Evolutionary conservation across 1,140 invertebrate species (phyloP).

Genomic region (Drosophila tristis): DNA sequence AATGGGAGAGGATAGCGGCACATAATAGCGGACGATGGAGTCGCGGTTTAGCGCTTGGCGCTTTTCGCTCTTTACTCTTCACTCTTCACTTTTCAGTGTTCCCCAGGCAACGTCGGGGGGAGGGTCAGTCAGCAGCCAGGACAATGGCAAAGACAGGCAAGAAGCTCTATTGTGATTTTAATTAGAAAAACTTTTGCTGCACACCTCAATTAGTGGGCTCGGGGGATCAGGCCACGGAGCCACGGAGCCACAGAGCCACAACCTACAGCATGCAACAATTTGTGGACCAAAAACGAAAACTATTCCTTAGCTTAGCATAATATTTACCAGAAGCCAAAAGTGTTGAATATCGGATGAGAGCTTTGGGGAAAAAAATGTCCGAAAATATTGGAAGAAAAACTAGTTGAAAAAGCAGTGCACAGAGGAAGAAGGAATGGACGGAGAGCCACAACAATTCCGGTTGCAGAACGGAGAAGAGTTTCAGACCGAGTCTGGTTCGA

Average conservation of each 20-base stretch:
- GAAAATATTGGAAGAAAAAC: conserved; percentile 52
- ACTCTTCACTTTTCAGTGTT: too few species aligned
- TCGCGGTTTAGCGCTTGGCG: conserved; percentile 35
- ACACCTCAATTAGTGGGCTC: conserved; percentile 42
- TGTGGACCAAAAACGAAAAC: conserved; percentile 5
- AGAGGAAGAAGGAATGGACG: too few species aligned
- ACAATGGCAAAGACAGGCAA: conserved; percentile 27
- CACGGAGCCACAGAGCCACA: conserved; percentile 12
- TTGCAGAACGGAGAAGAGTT: conserved; percentile 27
- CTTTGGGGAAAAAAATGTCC: conserved; percentile 21
- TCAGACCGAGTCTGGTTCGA: neutral
- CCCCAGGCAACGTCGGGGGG: too few species aligned
- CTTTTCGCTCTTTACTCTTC: neutral
- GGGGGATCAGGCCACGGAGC: conserved; percentile 12
- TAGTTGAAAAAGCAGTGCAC: conserved; percentile 13
- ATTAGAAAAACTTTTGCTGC: conserved; percentile 55
- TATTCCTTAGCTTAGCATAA: conserved; percentile 44
- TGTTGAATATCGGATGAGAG: conserved; percentile 32
- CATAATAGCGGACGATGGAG: conserved; percentile 11
- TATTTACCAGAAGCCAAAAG: conserved; percentile 36
- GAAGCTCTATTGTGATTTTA: conserved; percentile 59
- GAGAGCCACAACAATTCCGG: conserved; percentile 44
- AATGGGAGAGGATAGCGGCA: too few species aligned
- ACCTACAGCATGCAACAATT: conserved; percentile 31
- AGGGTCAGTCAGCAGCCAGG: neutral